phyloP scores from a whole-genome alignment of 2,888 invertebrate genomes.

The Zelleria hepariella region DNA sequence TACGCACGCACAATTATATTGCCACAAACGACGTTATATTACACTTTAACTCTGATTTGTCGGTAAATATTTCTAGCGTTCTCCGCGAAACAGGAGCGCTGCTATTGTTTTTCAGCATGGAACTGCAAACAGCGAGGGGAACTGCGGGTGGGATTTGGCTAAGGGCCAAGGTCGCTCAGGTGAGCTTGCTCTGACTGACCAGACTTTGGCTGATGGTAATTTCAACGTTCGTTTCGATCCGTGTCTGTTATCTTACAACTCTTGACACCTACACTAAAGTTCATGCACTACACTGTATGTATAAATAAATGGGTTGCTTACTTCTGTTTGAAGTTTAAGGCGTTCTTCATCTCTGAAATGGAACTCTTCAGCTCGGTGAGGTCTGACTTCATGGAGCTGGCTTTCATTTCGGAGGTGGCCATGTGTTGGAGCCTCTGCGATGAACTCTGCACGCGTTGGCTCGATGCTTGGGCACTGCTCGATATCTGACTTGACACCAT shows the following conservation, averaged over 20 bases:
- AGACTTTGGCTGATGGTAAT: conserved; percentile 19
- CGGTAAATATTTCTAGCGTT: neutral
- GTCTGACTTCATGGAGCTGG: conserved; percentile 86
- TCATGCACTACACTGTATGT: neutral
- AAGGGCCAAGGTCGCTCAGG: conserved; percentile 65
- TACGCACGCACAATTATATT: neutral
- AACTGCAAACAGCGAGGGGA: conserved; percentile 60
- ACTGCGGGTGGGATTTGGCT: conserved; percentile 59
- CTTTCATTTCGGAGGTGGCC: conserved; percentile 82
- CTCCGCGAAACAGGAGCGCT: conserved; percentile 44
- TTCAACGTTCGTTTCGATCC: conserved; percentile 13
- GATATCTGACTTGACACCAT: conserved; percentile 73
- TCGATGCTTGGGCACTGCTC: conserved; percentile 70
- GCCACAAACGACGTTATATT: neutral
- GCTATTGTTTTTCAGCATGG: conserved; percentile 63
- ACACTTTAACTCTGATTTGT: neutral
- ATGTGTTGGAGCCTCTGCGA: conserved; percentile 68
- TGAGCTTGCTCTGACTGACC: conserved; percentile 52
- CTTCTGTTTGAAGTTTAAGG: conserved; percentile 62
- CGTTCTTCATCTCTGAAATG: conserved; percentile 88
- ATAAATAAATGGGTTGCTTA: conserved; percentile 16
- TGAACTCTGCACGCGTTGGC: conserved; percentile 72
- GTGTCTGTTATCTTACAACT: conserved; percentile 33
- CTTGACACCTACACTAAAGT: conserved; percentile 14
- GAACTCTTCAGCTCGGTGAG: conserved; percentile 84